Base-by-base conservation (phyloP, 30 jellyfish, hydroid and myxozoan species). In the Phacellophora camtschatica region DNA sequence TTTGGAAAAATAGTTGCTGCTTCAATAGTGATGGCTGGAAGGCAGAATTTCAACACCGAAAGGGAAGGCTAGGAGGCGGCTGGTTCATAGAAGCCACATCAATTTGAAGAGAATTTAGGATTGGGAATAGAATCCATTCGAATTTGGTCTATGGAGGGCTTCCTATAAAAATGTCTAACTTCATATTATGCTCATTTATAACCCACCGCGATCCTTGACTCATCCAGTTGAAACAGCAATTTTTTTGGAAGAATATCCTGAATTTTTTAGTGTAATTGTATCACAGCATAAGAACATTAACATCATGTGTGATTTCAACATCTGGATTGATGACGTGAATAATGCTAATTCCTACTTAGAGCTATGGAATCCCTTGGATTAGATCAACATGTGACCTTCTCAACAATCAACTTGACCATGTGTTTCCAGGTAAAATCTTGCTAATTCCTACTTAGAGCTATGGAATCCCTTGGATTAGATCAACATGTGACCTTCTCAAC, bases 321-420 rank as follows among this genome's bases (percentile, higher is more conserved):
- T 54, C 68, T 54, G 28, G 68, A 54, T 54, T 54, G 68, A 0
- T 54, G 68, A 54, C 68, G 20, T 0, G 68, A 54, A 54, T 54
- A 54, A 54, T 54, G 68, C 68, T 54, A 54, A 54, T 54, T 10
- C 68, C 20, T 54, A 54, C 68, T 54, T 54, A 54, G 68, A 54
- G 68, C 68, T 54, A 54, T 54, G 68, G 68, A 54, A 54, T 54
- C 33, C 68, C 68, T 54, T 54, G 68, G 68, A 54, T 54, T 54
- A 54, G 68, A 54, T 15, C 68, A 54, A 54, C 68, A 54, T 54
- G 68, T 54, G 68, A 54, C 68, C 13, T 54, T 54, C 68, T 54
- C 68, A 54, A 54, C 68, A 54, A 18, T 10, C 2, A 54, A 20
- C n/a, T n/a, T n/a, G n/a, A n/a, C n/a, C n/a, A n/a, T n/a, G n/a